A percentile compares a stretch with the other conserved stretches of the same genome.
Conservation (phyloP, 35 echinoderm and acorn worm species). For the Apostichopus parvimensis region DNA sequence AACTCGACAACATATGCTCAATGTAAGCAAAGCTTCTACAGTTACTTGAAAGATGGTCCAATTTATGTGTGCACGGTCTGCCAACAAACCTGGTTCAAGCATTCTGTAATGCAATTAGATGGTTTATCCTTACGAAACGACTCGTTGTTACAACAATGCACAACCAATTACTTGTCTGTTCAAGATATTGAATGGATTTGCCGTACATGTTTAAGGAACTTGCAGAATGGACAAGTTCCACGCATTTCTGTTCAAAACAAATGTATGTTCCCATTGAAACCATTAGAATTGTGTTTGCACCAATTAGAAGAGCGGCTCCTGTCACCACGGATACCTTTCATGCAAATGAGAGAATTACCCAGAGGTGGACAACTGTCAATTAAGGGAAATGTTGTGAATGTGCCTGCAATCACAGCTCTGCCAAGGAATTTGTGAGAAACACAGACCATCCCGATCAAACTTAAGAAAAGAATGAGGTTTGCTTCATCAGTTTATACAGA, state of each 20-base stretch:
- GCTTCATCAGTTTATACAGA: not conserved
- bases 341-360: slow-evolving; percentile 28
- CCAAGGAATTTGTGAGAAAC: not conserved
- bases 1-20: too few species aligned
- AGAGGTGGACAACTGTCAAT: not conserved
- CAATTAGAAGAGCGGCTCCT: not conserved
- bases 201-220: not conserved
- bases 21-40: too few species aligned
- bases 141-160: not conserved
- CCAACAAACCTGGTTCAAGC: slow-evolving; percentile 47
- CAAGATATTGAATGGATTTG: slow-evolving; percentile 11
- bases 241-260: not conserved
- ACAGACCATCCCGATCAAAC: slow-evolving; percentile 22
- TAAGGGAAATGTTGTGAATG: slow-evolving; percentile 42
- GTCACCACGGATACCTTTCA: slow-evolving; percentile 24
- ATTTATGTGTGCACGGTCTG: slow-evolving; percentile 23
- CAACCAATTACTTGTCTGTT: not conserved
- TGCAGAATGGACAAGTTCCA: not conserved
- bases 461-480: slow-evolving; percentile 3
- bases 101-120: not conserved
- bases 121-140: not conserved
- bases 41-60: not conserved
- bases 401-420: not conserved
- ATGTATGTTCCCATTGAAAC: not conserved
- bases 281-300: not conserved